Percentiles rank a stretch among this genome's conserved stretches.
Conservation (phyloP, 2,888 invertebrate genomes). For the Aelia acuminata region DNA sequence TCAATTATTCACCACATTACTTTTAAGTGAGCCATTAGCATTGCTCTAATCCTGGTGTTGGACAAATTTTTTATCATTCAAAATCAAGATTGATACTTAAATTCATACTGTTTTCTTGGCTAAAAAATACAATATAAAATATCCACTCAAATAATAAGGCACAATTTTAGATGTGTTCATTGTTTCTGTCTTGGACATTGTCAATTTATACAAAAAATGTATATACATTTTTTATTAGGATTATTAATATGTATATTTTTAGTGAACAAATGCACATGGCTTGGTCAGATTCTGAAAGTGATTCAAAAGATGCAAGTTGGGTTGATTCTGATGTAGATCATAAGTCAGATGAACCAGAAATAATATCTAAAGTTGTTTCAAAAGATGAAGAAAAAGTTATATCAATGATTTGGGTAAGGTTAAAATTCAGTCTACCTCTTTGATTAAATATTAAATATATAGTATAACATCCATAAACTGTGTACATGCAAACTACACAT, state of each 20-base stretch:
- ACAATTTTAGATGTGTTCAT: no score
- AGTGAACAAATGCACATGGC: slow-evolving; percentile 15
- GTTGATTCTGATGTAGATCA: neutral
- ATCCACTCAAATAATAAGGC: no score
- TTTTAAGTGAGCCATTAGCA: no score
- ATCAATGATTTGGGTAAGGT: slow-evolving; percentile 41
- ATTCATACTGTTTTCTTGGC: no score
- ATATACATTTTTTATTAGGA: neutral
- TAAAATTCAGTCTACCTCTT: neutral
- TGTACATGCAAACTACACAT: neutral
- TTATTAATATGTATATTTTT: neutral
- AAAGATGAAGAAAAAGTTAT: slow-evolving; percentile 12
- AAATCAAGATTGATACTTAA: no score
- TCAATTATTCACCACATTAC: no score
- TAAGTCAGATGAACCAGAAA: neutral
- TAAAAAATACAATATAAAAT: no score
- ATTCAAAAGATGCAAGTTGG: slow-evolving; percentile 32
- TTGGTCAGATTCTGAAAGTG: slow-evolving; percentile 47
- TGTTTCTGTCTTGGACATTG: no score
- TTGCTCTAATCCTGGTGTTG: no score
- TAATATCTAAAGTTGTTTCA: neutral
- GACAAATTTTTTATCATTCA: no score
- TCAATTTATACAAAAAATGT: no score
- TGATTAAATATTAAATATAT: neutral
- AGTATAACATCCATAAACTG: neutral